These are phyloP conservation scores for Ochlodes sylvanus DNA, from an alignment of 2,888 invertebrate genomes.

Conservation along the genomic window DNA sequence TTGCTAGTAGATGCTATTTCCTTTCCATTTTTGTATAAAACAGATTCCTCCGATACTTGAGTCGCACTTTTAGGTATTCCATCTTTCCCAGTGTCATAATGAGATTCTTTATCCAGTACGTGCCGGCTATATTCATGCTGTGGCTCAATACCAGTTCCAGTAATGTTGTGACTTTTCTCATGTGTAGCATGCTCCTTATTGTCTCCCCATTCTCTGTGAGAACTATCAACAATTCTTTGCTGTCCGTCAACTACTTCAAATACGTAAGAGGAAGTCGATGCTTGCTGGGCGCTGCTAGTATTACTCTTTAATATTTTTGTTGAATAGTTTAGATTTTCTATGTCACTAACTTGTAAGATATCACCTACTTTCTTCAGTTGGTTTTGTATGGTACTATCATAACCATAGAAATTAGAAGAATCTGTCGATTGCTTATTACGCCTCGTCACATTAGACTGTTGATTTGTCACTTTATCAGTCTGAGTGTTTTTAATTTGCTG, in stretches of 20 bases:
- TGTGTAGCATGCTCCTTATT: slow-evolving; percentile 78
- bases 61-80: slow-evolving; percentile 78
- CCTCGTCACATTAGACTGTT: slow-evolving; percentile 55
- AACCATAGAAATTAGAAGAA: slow-evolving; percentile 78
- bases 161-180: slow-evolving; percentile 82
- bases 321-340: slow-evolving; percentile 72
- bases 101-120: slow-evolving; percentile 82
- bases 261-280: slow-evolving; percentile 86
- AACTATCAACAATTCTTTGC: slow-evolving; percentile 84
- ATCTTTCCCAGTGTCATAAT: slow-evolving; percentile 84
- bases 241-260: slow-evolving; percentile 87
- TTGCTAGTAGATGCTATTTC: slow-evolving; percentile 76
- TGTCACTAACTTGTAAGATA: slow-evolving; percentile 69
- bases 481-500: slow-evolving; percentile 35
- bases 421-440: slow-evolving; percentile 70
- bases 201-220: slow-evolving; percentile 85
- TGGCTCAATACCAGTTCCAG: slow-evolving; percentile 83
- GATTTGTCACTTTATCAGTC: slow-evolving; percentile 53
- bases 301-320: slow-evolving; percentile 83
- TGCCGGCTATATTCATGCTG: slow-evolving; percentile 85
- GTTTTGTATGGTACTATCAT: slow-evolving; percentile 75
- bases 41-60: slow-evolving; percentile 72
- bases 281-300: slow-evolving; percentile 85
- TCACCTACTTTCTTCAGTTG: slow-evolving; percentile 76
- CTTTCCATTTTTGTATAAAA: slow-evolving; percentile 73